Conservation (phyloP, 1,140 invertebrate genomes). For the Ruditapes philippinarum region DNA sequence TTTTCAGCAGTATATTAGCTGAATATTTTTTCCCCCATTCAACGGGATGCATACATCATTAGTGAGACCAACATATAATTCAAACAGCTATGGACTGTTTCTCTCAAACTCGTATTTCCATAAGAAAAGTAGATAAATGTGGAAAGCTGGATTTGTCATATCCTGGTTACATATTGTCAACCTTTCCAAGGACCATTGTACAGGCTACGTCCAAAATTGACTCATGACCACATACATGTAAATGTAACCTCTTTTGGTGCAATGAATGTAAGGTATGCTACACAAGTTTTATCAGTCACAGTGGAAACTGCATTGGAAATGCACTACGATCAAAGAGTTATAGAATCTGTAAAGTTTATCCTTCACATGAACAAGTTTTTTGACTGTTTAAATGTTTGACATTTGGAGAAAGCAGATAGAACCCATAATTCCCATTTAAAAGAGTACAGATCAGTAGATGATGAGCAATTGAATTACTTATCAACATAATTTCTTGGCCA, state of each 20-base stretch:
- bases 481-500: neutral
- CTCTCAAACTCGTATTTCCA: conserved; percentile 63
- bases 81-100: conserved; percentile 71
- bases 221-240: conserved; percentile 2
- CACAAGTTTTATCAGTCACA: conserved; percentile 53
- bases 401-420: conserved; percentile 61
- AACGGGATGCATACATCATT: conserved; percentile 65
- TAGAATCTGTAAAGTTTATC: conserved; percentile 67
- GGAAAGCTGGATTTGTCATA: conserved; percentile 67
- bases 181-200: conserved; percentile 70
- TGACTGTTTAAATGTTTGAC: conserved; percentile 72
- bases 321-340: neutral
- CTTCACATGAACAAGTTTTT: conserved; percentile 71
- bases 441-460: neutral
- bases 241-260: neutral
- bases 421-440: conserved; percentile 61
- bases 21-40: neutral
- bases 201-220: conserved; percentile 19
- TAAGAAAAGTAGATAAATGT: conserved; percentile 59
- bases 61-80: conserved; percentile 72
- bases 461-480: neutral
- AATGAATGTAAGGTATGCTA: conserved; percentile 60
- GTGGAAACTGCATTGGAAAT: conserved; percentile 59
- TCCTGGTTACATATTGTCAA: conserved; percentile 65
- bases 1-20: too few species aligned